These are phyloP conservation scores for Rhimphoctona megacephalus DNA, from an alignment of 2,888 invertebrate species.

Conservation along the genomic window DNA sequence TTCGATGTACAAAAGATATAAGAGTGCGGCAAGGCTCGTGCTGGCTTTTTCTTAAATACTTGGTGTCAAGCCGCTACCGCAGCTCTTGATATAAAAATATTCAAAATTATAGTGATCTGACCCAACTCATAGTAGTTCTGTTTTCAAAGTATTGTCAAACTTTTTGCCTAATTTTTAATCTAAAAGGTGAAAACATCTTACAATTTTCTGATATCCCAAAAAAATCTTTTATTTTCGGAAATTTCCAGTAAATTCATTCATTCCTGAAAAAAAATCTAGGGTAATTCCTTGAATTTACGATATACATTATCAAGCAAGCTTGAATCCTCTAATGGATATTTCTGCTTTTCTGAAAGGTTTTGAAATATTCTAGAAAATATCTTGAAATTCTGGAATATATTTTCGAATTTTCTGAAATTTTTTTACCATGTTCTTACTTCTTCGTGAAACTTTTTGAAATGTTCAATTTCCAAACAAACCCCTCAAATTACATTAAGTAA, in stretches of 20 bases:
- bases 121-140: no score
- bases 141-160: no score
- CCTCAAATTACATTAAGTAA: not conserved
- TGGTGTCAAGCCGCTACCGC: no score
- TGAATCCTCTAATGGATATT: not conserved
- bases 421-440: not conserved
- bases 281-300: not conserved
- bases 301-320: not conserved
- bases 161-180: no score
- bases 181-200: no score
- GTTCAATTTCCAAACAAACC: not conserved
- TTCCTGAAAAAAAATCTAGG: not conserved
- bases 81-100: no score
- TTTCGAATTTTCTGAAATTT: not conserved
- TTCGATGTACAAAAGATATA: not conserved
- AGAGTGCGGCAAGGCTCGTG: no score
- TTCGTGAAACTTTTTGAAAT: not conserved
- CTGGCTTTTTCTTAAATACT: no score
- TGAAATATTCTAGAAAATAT: not conserved
- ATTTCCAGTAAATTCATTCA: not conserved
- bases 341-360: not conserved
- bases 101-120: no score
- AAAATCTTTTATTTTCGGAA: no score
- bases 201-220: no score
- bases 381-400: not conserved